Base-by-base conservation (phyloP, 2,888 invertebrate genomes). In the Cryptus viduatorius region DNA sequence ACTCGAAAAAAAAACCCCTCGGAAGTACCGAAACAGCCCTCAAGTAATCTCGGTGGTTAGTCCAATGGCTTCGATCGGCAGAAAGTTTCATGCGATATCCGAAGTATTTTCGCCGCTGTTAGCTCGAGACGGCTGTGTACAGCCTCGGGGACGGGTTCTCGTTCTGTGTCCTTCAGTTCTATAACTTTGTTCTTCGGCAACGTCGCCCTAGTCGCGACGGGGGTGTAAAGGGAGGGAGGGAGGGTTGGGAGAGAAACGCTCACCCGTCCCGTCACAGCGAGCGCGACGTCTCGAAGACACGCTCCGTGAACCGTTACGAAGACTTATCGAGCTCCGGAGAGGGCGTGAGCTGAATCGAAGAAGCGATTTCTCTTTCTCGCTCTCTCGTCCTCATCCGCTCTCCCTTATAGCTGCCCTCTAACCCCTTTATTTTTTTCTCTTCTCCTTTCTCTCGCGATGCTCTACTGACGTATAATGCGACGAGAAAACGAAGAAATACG, bases 341-440 rank as follows among this genome's bases (percentile, higher is more conserved):
- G 80, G 78, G 75, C 84, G 87, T 87, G 87, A 86, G 85, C 82
- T 79, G 85, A 87, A 87, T 87, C 75, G 86, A 78, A 82, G 79
- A 85, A 82, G 83, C 78, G 80, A 85, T 77, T 77, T 80, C 72
- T 77, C 44, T 37, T 68, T 59, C 3, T 61, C 65, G 48, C 72
- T 69, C 29, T 53, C 61, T 59, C 48, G 68, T 50, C 31, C 65
- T 24, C 37, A 24, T 14, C 48, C 67, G 5, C 42, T 31, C 42
- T 77, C 16, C 37, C n/a, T 67, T 64, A n/a, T 53, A 19, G 16
- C 42, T 69, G 31, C 53, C 59, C 64, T 19, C 53, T 19, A n/a
- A 56, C 44, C 31, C 24, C 59, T 61, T 48, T 48, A 31, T 24
- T 37, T 14, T 16, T 37, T 37, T 5, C 37, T 37, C 37, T 8